Evolutionary conservation across 2,797 vertebrate species (phyloP), one percentile per base, ranked within the genome.

Genomic region (Anguilla marmorata): DNA sequence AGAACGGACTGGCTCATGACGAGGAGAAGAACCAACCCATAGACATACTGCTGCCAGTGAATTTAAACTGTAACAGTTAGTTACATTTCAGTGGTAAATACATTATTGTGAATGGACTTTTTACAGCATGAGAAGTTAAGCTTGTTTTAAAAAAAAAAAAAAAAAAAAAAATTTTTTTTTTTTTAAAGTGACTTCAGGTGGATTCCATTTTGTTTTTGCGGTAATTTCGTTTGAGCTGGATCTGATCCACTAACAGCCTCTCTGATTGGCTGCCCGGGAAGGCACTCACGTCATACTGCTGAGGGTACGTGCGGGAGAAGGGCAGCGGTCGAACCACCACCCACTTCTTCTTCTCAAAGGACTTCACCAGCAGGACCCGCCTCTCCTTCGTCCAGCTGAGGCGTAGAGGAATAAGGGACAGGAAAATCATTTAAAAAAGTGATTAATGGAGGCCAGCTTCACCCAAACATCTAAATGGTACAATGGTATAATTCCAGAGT

Each of bases 351-450:
- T 96, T 97, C 90, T 97, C 96, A 86, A 95, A 94, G 60, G 97
- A 98, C 95, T 95, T 98, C 89, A 98, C 97, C 93, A 99, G 93
- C 89, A 99, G 96, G 5, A 98, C 94, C 0, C 95, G 95, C 50
- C 96, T 96, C 14, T 99, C 98, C 95, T 97, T 98, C 0, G 95
- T 97, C 98, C 98, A 99, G 85, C 98, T 99, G 92, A 1, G 89
- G 89, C 85, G 11, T 52, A 89, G 72, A 88, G 79, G 16, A 84
- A 33, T 3, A 27, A 19, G 60, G n/a, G 19, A n/a, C n/a, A 41
- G 9, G 3, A 19, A 8, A 87, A 30, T 45, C 4, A 24, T 6
- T 6, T 50, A 2, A 56, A 12, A 56, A 52, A 1, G 50, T 52
- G 50, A 56, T 56, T 56, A 14, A 56, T 56, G 14, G 27, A 66